phyloP scores from a whole-genome alignment of 1,140 invertebrate species.

The Artemia franciscana region DNA sequence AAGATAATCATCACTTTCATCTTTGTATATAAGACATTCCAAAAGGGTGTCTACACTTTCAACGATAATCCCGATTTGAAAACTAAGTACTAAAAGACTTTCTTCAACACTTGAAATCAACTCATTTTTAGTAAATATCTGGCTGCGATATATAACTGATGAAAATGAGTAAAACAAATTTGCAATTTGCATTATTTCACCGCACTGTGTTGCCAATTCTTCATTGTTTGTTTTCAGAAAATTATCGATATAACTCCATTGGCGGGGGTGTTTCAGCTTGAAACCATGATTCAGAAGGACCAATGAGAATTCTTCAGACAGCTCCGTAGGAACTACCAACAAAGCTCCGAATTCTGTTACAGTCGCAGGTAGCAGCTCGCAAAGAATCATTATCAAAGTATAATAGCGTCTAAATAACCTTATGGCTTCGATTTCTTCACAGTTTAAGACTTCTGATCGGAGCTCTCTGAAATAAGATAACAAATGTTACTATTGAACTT shows the following conservation, averaged over 20 bases:
- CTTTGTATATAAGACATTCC: neutral
- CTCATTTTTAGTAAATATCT: neutral
- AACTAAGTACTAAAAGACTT: neutral
- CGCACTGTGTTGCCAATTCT: neutral
- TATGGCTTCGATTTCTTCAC: neutral
- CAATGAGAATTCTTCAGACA: neutral
- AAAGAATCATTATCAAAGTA: neutral
- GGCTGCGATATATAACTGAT: neutral
- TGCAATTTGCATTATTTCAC: neutral
- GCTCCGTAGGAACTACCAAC: neutral
- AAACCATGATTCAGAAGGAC: neutral
- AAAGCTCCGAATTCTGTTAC: neutral
- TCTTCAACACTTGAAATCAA: neutral
- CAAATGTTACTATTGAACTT: no score
- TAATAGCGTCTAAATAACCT: neutral
- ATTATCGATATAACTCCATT: neutral
- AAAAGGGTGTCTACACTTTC: neutral
- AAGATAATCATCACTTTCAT: neutral
- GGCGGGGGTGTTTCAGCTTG: neutral
- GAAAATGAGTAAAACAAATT: neutral
- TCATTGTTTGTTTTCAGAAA: neutral
- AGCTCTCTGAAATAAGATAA: no score
- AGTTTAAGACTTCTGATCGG: neutral
- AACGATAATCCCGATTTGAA: neutral
- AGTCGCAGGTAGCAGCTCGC: neutral